phyloP scores from a whole-genome alignment of 2,113 vertebrate genomes.

The Melozone crissalis region DNA sequence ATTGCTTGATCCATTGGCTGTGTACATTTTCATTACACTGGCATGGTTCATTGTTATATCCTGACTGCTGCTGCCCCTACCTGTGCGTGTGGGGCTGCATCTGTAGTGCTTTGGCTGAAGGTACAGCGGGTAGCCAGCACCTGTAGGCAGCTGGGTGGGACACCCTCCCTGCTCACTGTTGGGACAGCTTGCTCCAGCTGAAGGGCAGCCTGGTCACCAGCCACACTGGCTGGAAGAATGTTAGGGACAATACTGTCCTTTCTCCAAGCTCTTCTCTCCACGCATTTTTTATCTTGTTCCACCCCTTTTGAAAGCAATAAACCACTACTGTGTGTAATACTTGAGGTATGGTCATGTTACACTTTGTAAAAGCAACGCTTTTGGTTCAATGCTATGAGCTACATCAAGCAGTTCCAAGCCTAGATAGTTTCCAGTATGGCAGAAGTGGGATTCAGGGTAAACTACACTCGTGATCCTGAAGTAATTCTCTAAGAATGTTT shows the following conservation, averaged over 20 bases:
- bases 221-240: neutral
- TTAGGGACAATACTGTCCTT: neutral
- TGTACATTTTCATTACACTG: neutral
- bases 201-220: neutral
- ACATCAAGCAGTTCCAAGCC: neutral
- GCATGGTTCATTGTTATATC: rapidly evolving
- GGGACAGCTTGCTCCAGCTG: neutral
- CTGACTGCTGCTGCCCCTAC: neutral
- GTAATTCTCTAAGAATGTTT: neutral
- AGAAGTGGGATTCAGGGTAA: neutral
- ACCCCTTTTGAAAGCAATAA: neutral
- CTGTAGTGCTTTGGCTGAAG: neutral
- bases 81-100: rapidly evolving
- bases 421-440: neutral
- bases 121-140: neutral
- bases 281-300: neutral
- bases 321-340: neutral
- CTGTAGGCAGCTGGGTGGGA: neutral
- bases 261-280: neutral
- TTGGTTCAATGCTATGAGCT: neutral
- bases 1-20: neutral
- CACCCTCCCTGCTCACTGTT: neutral
- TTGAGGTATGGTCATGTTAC: neutral
- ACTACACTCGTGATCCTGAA: neutral
- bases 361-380: neutral